Conservation (phyloP, 2,797 vertebrate genomes). For the Sebastes minor region DNA sequence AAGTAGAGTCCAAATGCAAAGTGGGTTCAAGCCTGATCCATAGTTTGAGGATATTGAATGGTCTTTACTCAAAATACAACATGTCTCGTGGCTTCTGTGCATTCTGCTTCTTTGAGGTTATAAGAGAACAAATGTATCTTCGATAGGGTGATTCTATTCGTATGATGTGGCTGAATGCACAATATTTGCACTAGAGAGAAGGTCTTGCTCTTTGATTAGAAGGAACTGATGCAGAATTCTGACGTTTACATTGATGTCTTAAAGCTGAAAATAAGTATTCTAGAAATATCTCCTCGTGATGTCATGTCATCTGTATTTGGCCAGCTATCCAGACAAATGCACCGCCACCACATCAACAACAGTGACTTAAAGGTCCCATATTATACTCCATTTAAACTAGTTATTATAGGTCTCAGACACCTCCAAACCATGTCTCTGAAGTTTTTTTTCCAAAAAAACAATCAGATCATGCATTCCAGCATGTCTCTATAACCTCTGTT, state of each 20-base stretch:
- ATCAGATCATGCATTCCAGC: no score
- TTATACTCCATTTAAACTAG: no score
- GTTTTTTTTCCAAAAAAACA: no score
- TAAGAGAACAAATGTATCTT: neutral
- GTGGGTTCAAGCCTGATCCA: neutral
- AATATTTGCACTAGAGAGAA: neutral
- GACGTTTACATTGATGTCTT: constrained; percentile 14
- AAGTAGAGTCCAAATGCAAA: neutral
- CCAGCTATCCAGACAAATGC: constrained; percentile 1
- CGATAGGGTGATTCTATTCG: neutral
- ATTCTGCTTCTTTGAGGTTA: neutral
- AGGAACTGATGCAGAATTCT: neutral
- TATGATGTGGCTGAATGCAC: neutral
- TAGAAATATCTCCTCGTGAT: constrained; percentile 43
- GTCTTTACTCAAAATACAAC: neutral
- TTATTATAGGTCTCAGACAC: no score
- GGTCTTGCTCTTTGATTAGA: neutral
- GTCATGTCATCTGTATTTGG: constrained; percentile 34
- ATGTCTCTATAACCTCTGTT: no score
- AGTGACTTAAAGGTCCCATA: constrained; percentile 4
- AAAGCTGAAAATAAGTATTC: constrained; percentile 29
- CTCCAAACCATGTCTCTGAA: no score
- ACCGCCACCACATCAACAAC: neutral
- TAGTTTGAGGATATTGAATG: neutral
- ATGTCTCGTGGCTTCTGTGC: neutral